Evolutionary conservation across 2,888 invertebrate species (phyloP), one percentile per base, ranked within the genome.

Genomic region (Euplagia quadripunctaria): DNA sequence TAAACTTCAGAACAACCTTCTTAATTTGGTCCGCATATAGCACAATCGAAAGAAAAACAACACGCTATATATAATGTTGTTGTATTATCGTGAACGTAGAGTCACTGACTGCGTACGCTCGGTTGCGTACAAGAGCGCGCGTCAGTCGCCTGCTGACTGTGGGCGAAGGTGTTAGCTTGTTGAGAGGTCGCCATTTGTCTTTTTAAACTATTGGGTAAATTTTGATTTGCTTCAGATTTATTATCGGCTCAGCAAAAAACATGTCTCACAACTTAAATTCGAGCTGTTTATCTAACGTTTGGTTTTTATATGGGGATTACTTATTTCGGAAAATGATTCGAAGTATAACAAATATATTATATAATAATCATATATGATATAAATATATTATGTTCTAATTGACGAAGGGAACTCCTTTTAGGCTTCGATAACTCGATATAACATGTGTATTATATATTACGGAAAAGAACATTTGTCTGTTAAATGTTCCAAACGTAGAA

Each of bases 31-130:
- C 84, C 84, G 41, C 17, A 87, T 79, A 85, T 82, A 82, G 58
- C 11, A 14, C 46, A 12, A 5, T 16, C 12, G 20, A 1, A n/a
- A 68, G 74, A 68, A 79, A 79, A 84, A 80, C 79, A 89, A 73
- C 90, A 89, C 17, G 78, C 89, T 89, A 88, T 91, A 82, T 78
- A 77, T 68, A 31, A 58, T 63, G 68, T 72, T 64, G 46, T 72
- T n/a, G 43, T 51, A 63, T 64, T 58, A n/a, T 65, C 64, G 70
- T 71, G 16, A 11, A 66, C 65, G 76, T 70, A 16, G 68, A 79
- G 78, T 78, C 80, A 80, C 63, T 79, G 81, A 81, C 83, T 81
- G 79, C 46, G 46, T 42, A 64, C 68, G 79, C 42, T 71, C 70
- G 70, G 41, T 46, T 67, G 65, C 73, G 43, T 64, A 63, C 41